Conservation (phyloP, 30 jellyfish, hydroid and myxozoan genomes). For the Cassiopea andromeda region DNA sequence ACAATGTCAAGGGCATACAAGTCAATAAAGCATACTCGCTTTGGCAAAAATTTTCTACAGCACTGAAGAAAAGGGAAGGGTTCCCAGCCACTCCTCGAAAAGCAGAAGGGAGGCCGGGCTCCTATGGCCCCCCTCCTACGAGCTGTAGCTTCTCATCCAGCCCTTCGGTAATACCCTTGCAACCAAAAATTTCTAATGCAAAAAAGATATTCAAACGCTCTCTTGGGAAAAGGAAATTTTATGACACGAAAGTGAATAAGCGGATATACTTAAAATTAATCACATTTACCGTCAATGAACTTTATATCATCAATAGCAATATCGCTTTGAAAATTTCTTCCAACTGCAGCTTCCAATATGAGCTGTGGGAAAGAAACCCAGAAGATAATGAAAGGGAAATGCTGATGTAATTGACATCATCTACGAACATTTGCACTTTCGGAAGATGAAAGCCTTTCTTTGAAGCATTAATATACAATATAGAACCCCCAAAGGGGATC, state of each 20-base stretch:
- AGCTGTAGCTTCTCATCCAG: no score
- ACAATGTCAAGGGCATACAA: no score
- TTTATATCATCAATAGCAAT: constrained; percentile 62
- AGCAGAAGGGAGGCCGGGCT: no score
- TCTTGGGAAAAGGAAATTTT: not conserved
- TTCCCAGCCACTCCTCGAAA: no score
- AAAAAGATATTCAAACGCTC: no score
- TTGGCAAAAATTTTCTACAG: no score
- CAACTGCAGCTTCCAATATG: constrained; percentile 64
- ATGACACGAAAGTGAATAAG: not conserved
- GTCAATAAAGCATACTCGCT: no score
- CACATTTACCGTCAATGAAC: constrained; percentile 41
- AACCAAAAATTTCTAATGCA: no score
- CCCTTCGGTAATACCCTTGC: no score
- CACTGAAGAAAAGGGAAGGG: no score
- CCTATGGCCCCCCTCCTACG: no score
- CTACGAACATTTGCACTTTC: not conserved
- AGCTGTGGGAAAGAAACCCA: constrained; percentile 13
- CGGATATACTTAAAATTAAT: no score
- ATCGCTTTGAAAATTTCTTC: constrained; percentile 67
- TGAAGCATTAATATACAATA: not conserved
- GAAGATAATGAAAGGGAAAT: not conserved
- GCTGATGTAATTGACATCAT: not conserved
- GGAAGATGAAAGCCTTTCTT: not conserved
- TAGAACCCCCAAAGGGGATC: not conserved